Conservation (phyloP, 92 coral and sea anemone genomes). For the Bergia sp. region DNA sequence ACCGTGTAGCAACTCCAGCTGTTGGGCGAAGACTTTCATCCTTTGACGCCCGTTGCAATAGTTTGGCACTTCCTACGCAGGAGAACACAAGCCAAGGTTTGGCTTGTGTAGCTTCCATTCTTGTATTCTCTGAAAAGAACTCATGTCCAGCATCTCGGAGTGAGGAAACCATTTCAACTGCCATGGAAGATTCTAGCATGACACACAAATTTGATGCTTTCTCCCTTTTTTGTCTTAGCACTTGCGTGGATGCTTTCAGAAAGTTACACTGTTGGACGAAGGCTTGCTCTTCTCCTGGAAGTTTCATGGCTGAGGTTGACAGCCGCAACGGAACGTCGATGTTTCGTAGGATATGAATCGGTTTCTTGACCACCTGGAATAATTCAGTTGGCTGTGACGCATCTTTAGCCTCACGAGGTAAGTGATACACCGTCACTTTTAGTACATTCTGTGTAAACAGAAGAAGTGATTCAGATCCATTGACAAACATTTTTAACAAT, state of each 20-base stretch:
- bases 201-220: background rate
- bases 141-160: constrained; percentile 44
- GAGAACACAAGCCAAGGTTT: constrained; percentile 75
- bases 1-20: constrained; percentile 83
- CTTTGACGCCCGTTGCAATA: constrained; percentile 51
- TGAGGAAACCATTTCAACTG: constrained; percentile 27
- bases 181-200: constrained; percentile 52
- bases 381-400: constrained; percentile 51
- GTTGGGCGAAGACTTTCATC: constrained; percentile 70
- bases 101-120: background rate
- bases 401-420: constrained; percentile 44
- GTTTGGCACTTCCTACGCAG: constrained; percentile 69
- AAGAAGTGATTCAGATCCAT: constrained; percentile 74
- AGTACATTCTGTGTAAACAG: constrained; percentile 83
- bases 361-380: constrained; percentile 65
- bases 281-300: constrained; percentile 50
- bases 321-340: constrained; percentile 46
- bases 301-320: constrained; percentile 48
- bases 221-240: background rate
- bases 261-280: constrained; percentile 66
- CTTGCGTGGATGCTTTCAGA: constrained; percentile 59
- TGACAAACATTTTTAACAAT: constrained; percentile 57
- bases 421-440: constrained; percentile 65
- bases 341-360: constrained; percentile 39
- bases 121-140: constrained; percentile 10